phyloP scores from a whole-genome alignment of 2,888 invertebrate genomes.

The Ormia ochracea region DNA sequence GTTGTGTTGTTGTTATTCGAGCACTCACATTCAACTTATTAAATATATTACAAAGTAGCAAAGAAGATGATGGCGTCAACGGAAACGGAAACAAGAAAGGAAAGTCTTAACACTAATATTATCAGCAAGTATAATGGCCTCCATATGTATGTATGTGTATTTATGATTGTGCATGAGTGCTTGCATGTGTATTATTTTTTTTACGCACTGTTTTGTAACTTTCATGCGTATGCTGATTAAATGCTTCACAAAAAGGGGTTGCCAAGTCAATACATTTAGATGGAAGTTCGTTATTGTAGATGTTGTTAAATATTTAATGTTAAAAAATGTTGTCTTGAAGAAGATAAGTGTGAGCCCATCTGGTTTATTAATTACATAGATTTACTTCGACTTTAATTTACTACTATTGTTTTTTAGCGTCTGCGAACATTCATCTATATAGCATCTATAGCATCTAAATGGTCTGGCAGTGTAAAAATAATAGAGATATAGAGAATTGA shows the following conservation, averaged over 20 bases:
- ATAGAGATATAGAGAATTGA: too few relatives aligned
- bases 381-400: neutral
- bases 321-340: neutral
- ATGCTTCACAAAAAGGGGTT: neutral
- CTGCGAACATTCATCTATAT: neutral
- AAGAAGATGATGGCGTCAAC: slow-evolving; percentile 28
- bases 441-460: too few relatives aligned
- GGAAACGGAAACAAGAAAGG: slow-evolving; percentile 53
- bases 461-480: too few relatives aligned
- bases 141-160: neutral
- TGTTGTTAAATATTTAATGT: slow-evolving; percentile 63
- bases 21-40: slow-evolving; percentile 14
- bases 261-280: slow-evolving; percentile 14
- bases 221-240: neutral
- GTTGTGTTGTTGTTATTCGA: neutral
- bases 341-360: neutral
- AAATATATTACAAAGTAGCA: slow-evolving; percentile 14
- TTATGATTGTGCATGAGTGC: too few relatives aligned
- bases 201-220: slow-evolving; percentile 23
- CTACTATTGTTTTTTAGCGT: neutral
- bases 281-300: neutral
- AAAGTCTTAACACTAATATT: slow-evolving; percentile 35
- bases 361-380: neutral
- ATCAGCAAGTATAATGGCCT: neutral
- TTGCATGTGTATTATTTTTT: neutral